Evolutionary conservation across 2,797 vertebrate species (phyloP), one percentile per base, ranked within the genome.

Genomic region (Acropternis orthonyx): DNA sequence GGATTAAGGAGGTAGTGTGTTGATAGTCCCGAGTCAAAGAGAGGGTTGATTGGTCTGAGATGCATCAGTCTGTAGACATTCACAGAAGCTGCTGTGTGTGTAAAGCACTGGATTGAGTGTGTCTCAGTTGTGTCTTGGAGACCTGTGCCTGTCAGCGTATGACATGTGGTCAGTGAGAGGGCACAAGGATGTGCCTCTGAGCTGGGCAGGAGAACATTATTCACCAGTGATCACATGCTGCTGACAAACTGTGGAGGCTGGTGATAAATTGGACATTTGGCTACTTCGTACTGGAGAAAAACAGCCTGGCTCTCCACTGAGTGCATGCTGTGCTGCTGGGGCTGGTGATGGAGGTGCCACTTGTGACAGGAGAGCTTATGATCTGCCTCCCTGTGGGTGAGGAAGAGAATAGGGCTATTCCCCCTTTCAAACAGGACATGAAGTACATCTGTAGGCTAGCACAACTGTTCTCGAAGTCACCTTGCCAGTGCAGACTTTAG

Each of bases 201-300:
- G 69, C 73, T 73, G 76, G 55, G 66, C 66, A 86, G 85, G 85
- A 93, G 82, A 89, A 32, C 14, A 23, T 96, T 83, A 84, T 59
- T 95, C 92, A 94, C 0, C 6, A 52, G 59, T 12, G 59, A n/a
- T 90, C 92, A 94, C 59, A 71, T 1, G 32, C 73, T 79, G 82
- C 55, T 95, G 87, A 89, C 83, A 91, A 89, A 76, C 36, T 43
- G 23, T 23, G 22, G 37, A 68, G 56, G 32, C 23, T 10, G 24
- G n/a, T 86, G 87, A 75, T 66, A 58, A 73, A 82, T 0, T 22
- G 24, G 22, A 39, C 18, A 28, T 84, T 63, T 76, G 89, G 34
- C 66, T 73, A 43, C 73, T 30, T 88, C 13, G 4, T 21, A 4
- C 10, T 2, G 1, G 39, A 56, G 66, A 44, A 43, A 80, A 89